Evolutionary conservation across 2,797 vertebrate species (phyloP).

Genomic region (Semaprochilodus insignis): DNA sequence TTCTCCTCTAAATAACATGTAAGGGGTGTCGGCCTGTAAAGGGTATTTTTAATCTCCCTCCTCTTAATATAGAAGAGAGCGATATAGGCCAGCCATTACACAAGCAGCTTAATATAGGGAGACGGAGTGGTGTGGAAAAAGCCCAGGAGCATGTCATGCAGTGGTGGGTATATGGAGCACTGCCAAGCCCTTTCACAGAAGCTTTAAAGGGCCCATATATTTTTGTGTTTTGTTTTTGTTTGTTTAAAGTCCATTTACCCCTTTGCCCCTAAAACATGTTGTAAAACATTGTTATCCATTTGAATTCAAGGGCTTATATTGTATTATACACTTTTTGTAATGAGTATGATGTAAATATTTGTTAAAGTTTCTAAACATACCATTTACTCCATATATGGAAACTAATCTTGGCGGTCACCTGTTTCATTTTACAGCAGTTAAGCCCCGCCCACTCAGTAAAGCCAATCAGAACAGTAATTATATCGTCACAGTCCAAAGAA

Average conservation of each 20-base stretch:
- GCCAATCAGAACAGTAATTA: no score
- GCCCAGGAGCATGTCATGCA: constrained; percentile 53
- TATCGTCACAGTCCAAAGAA: no score
- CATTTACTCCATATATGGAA: no score
- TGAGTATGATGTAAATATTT: no score
- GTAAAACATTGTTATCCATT: no score
- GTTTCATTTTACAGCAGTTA: no score
- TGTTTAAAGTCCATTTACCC: not conserved
- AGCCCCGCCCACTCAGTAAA: no score
- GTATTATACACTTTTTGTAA: no score
- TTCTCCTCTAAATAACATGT: constrained; percentile 54
- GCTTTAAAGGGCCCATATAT: not conserved
- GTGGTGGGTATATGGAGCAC: constrained; percentile 58
- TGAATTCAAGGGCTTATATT: no score
- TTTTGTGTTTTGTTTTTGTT: not conserved
- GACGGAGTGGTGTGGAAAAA: constrained; percentile 58
- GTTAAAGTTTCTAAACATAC: no score
- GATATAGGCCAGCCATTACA: constrained; percentile 52
- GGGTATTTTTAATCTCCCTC: constrained; percentile 60
- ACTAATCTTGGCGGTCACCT: no score
- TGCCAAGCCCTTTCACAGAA: constrained; percentile 63
- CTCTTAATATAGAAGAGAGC: constrained; percentile 66
- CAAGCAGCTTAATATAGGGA: constrained; percentile 63
- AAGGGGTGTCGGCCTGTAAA: constrained; percentile 40
- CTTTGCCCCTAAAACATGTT: no score